Conservation (phyloP, 2,113 vertebrate genomes). For the Eolophus roseicapilla region DNA sequence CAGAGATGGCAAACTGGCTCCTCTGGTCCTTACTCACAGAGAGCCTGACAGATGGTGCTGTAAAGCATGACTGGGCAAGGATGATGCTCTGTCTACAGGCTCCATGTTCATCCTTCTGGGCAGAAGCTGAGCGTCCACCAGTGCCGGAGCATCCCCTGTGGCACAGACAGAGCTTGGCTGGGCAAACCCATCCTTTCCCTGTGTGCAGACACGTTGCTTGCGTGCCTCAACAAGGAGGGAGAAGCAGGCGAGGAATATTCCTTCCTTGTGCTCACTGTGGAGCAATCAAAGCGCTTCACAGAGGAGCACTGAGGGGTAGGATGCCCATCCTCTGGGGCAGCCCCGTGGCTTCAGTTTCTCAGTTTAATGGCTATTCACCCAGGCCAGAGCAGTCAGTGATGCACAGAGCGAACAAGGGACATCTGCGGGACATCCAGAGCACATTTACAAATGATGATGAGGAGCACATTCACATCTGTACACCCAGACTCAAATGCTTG, state of each 20-base stretch:
- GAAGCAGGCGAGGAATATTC: not conserved
- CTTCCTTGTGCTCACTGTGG: not conserved
- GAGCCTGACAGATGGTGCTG: not conserved
- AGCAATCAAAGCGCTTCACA: accelerated
- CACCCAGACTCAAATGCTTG: not conserved
- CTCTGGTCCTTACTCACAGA: not conserved
- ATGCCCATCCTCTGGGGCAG: not conserved
- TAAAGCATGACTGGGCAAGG: not conserved
- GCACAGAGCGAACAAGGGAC: not conserved
- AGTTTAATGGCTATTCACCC: not conserved
- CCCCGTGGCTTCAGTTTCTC: not conserved
- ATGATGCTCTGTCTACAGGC: not conserved
- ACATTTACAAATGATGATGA: not conserved
- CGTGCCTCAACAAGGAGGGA: not conserved
- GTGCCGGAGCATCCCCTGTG: not conserved
- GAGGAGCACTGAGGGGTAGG: not conserved
- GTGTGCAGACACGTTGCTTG: accelerated
- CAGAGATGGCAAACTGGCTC: not conserved
- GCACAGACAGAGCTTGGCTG: not conserved
- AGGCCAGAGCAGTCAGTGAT: accelerated
- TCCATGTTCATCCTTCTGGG: not conserved
- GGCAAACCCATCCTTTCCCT: not conserved
- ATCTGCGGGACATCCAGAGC: not conserved
- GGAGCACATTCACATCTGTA: accelerated
- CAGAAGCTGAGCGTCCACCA: not conserved